phyloP scores from a whole-genome alignment of 2,113 vertebrate species.

The Clupea harengus region DNA sequence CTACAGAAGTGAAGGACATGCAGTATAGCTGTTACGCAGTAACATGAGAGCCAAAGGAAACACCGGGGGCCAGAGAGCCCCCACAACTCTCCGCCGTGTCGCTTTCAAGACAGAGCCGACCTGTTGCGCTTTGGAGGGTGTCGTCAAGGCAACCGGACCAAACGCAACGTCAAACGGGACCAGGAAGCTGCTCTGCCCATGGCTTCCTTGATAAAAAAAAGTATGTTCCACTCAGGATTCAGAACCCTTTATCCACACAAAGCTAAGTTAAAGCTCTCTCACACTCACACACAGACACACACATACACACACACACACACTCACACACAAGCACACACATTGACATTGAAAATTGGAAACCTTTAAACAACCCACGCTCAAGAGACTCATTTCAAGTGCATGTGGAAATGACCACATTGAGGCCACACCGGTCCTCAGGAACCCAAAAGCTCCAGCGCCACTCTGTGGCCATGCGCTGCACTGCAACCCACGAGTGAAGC shows the following conservation, averaged over 20 bases:
- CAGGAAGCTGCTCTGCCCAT: constrained; percentile 55
- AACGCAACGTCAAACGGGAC: constrained; percentile 40
- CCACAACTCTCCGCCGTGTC: constrained; percentile 32
- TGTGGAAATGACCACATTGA: not conserved
- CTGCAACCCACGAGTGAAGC: not conserved
- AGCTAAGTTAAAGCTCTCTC: not conserved
- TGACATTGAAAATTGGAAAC: not conserved
- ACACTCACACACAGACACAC: not conserved
- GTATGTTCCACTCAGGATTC: not conserved
- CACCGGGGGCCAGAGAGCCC: not conserved
- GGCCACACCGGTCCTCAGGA: not conserved
- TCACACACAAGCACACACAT: constrained; percentile 2
- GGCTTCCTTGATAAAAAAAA: constrained; percentile 57
- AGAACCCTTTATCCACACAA: constrained; percentile 27
- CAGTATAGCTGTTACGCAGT: not conserved
- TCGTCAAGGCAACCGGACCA: constrained; percentile 57
- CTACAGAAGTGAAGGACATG: constrained; percentile 20
- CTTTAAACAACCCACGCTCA: not conserved
- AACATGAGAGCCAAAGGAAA: constrained; percentile 21
- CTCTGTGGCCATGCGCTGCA: constrained; percentile 56
- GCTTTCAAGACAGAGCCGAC: constrained; percentile 34
- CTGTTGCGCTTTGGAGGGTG: constrained; percentile 19
- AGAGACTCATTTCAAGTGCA: not conserved
- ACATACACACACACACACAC: constrained; percentile 9
- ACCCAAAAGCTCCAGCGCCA: constrained; percentile 61